Percentiles rank a stretch among this genome's conserved stretches.
Evolutionary conservation across 2,113 vertebrate genomes (phyloP).

Genomic region (Chaetura pelagica): DNA sequence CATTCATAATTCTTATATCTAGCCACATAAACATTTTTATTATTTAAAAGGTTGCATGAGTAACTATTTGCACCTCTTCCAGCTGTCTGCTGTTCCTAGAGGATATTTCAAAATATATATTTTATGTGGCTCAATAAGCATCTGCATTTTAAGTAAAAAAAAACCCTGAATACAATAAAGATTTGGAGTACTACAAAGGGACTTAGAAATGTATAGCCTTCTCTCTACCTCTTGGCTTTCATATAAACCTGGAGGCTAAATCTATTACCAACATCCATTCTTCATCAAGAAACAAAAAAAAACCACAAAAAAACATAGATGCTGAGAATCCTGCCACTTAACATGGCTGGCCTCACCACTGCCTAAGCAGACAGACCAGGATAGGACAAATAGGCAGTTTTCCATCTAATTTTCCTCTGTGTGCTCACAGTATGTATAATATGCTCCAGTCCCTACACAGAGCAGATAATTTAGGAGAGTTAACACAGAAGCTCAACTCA

Average conservation of each 20-base stretch:
- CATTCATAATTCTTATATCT: neutral
- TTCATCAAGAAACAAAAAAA: neutral
- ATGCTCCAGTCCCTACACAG: neutral
- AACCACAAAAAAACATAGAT: neutral
- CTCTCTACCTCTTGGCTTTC: neutral
- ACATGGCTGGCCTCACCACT: neutral
- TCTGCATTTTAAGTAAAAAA: neutral
- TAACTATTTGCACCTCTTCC: neutral
- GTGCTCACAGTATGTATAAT: fast-evolving
- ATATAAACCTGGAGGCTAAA: neutral
- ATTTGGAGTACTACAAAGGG: neutral
- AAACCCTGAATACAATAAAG: neutral
- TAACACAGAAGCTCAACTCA: neutral
- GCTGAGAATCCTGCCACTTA: neutral
- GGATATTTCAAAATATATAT: neutral
- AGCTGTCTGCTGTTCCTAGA: neutral
- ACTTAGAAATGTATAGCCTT: neutral
- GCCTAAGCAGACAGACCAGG: fast-evolving
- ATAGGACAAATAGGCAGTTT: neutral
- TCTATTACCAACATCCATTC: neutral
- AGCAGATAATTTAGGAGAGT: neutral
- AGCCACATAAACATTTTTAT: neutral
- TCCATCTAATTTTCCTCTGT: neutral
- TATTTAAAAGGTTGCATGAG: neutral
- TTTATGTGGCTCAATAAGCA: neutral